These are phyloP conservation scores for Hiodon tergisus DNA, from an alignment of 2,113 vertebrate species.

Conservation along the genomic window DNA sequence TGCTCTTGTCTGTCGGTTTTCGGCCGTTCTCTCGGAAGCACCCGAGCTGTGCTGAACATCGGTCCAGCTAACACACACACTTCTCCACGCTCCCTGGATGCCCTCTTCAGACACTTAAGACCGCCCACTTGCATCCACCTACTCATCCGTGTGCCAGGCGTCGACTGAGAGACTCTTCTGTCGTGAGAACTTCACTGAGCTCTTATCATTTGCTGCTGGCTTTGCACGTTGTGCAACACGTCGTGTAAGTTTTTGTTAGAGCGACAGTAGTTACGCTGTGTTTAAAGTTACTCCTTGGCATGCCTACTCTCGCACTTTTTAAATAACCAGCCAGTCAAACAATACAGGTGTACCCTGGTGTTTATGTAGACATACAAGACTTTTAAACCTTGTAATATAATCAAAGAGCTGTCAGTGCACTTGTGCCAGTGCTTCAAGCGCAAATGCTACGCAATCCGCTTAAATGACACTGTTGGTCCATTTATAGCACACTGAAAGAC, in stretches of 20 bases:
- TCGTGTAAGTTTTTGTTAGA: not conserved
- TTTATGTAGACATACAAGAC: not conserved
- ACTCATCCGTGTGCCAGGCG: not conserved
- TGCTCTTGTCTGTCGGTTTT: not conserved
- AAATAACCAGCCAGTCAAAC: not conserved
- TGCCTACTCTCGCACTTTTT: not conserved
- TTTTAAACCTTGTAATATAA: not conserved
- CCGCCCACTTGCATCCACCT: constrained; percentile 9
- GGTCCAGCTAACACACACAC: not conserved
- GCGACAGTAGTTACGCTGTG: not conserved
- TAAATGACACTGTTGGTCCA: not conserved
- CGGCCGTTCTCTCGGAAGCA: too few relatives aligned
- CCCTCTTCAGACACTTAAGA: constrained; percentile 1
- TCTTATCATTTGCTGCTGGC: not conserved
- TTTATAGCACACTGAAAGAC: constrained; percentile 7
- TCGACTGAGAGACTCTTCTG: not conserved
- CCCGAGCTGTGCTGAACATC: not conserved
- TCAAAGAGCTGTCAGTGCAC: not conserved
- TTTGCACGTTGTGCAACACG: not conserved
- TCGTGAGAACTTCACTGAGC: not conserved
- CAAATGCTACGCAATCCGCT: not conserved
- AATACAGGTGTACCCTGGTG: too few relatives aligned
- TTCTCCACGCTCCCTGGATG: not conserved
- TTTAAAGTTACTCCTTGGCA: not conserved
- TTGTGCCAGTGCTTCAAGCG: not conserved